A percentile compares a stretch with the other conserved stretches of the same genome.
These are phyloP conservation scores for Otolemur crassicaudatus DNA, from an alignment of 2,797 vertebrate genomes.

Conservation along the genomic window DNA sequence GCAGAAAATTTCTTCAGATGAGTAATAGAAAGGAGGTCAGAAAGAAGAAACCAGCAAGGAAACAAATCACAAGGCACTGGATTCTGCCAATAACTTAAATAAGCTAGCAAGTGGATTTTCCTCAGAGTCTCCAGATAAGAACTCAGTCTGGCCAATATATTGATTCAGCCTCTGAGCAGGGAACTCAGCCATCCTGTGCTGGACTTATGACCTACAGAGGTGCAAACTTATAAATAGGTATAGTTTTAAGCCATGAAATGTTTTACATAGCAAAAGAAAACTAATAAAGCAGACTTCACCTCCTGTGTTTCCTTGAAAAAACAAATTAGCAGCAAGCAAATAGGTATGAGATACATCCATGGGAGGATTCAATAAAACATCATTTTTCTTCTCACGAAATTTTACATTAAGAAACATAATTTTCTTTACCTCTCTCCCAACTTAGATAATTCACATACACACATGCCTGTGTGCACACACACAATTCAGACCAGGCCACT, in stretches of 20 bases:
- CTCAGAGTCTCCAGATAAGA: not conserved
- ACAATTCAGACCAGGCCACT: not conserved
- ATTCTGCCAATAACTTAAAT: not conserved
- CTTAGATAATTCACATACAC: not conserved
- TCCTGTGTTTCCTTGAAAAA: not conserved
- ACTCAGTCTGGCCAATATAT: not conserved
- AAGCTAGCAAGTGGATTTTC: not conserved
- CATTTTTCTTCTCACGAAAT: not conserved
- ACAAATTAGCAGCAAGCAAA: not conserved
- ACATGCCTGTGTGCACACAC: not conserved
- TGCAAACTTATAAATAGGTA: not conserved
- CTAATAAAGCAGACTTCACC: not conserved
- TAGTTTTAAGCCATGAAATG: not conserved
- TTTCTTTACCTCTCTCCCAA: not conserved
- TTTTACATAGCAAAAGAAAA: slow-evolving; percentile 9
- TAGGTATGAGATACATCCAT: not conserved
- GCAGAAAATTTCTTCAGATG: not conserved
- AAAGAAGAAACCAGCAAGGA: not conserved
- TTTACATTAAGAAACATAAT: not conserved
- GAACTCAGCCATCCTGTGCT: not conserved
- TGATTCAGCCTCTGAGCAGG: not conserved
- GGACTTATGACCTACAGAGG: not conserved
- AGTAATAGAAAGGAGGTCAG: not conserved
- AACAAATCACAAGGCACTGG: not conserved
- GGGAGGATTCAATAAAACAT: not conserved